Conservation (phyloP, 2,797 vertebrate genomes). For the Esox lucius region DNA sequence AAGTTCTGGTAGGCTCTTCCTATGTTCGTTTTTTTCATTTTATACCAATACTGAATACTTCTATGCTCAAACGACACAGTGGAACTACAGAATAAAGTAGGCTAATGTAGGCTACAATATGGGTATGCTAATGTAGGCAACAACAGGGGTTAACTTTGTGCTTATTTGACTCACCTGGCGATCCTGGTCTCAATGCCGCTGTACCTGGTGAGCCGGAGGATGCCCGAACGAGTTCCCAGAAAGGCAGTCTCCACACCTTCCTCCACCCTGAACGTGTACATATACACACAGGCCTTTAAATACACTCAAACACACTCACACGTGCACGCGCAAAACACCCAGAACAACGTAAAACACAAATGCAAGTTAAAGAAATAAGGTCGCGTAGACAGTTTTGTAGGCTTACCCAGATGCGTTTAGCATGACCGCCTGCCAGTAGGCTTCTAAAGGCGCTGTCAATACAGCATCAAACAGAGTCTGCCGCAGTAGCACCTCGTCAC, state of each 20-base stretch:
- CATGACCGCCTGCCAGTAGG: conserved; percentile 91
- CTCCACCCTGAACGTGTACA: conserved; percentile 69
- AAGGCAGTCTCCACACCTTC: conserved; percentile 84
- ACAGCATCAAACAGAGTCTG: conserved; percentile 91
- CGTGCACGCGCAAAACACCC: not conserved
- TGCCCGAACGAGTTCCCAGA: conserved; percentile 88
- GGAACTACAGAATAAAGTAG: too few species aligned
- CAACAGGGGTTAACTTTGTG: not conserved
- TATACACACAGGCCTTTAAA: not conserved
- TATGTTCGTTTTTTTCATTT: not conserved
- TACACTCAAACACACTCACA: not conserved
- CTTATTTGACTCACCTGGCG: conserved; percentile 78
- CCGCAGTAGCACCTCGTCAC: conserved; percentile 88
- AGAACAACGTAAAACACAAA: not conserved
- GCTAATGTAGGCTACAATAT: not conserved
- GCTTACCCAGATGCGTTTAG: conserved; percentile 80
- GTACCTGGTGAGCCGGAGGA: conserved; percentile 83
- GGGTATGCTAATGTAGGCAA: not conserved
- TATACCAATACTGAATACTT: not conserved
- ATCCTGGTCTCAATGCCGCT: conserved; percentile 83
- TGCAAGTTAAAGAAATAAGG: not conserved
- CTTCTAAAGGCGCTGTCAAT: conserved; percentile 92
- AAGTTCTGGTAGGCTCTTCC: not conserved
- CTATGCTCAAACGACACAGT: not conserved
- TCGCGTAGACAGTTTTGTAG: not conserved